Base-by-base conservation (phyloP, 2,797 vertebrate species). In the Apogon hyalosoma region DNA sequence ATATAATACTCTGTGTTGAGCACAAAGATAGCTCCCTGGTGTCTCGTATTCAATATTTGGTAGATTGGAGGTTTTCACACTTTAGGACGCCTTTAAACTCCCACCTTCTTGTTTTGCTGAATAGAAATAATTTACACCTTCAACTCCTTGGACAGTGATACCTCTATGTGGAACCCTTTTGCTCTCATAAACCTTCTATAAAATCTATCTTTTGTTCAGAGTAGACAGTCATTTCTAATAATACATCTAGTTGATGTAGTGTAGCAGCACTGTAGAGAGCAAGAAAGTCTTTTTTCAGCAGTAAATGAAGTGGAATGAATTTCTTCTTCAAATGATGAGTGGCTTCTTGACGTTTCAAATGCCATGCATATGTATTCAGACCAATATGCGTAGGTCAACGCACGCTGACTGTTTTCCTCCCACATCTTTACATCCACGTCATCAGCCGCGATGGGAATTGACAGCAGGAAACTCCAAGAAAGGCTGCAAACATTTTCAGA, bases 321-420 rank as follows among this genome's bases (percentile, higher is more conserved):
- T 36, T 36, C 41, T 73, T 73, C 87, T 74, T 87, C 63, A 70
- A 76, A 71, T 51, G 73, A 85, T 83, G 71, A 78, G 69, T 82
- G 52, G 46, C 3, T 31, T 74, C 50, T 62, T 40, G 12, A 69
- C 42, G 5, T 70, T 81, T 71, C 19, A 39, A 58, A 41, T 60
- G 43, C 58, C 75, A 89, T 87, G 55, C 72, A 88, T 87, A 84
- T 87, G 73, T 80, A 91, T 87, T 76, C 57, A 57, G 52, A 73
- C 41, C 75, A 18, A 19, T 69, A 76, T 69, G 75, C 72, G 56
- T 65, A 70, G 69, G 87, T 86, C 69, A 80, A 65, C 83, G 65
- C 54, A 19, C 3, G 65, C 55, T 10, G 55, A 77, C 45, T 33
- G n/a, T 56, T 73, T 80, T 69, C 67, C 80, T 42, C 69, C 72